Base-by-base conservation (phyloP, 2,797 vertebrate species). In the Pangasius larnaudii region DNA sequence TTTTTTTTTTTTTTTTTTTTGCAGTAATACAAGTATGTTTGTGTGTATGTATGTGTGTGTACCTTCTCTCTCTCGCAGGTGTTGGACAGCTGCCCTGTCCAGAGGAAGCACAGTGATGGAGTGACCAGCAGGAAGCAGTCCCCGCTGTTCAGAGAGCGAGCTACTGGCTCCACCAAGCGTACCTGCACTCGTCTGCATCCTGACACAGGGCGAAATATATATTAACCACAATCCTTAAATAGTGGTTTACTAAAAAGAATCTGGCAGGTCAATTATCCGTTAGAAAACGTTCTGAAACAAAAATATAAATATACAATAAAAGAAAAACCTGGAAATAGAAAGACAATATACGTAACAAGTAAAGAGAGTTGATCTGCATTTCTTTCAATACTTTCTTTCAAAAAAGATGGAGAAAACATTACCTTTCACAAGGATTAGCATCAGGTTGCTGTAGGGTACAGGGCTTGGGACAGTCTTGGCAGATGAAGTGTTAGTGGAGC, bases 351-450 rank as follows among this genome's bases (percentile, higher is more conserved):
- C 30, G 2, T 51, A 10, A 24, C 9, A 75, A 74, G 30, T 46
- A 59, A 61, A 71, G 0, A 71, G 42, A 72, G 19, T 46, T 49
- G 5, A 49, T 16, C 72, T n/a, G 24, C 1, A 5, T 65, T 58
- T 14, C 5, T 81, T 36, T 51, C 77, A 59, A 51, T 10, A 16
- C 78, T 49, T 30, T 36, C 42, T 46, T 46, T 46, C 42, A 39
- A 46, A 46, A 42, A 74, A 56, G 30, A 30, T 16, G 42, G 10
- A 13, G 8, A n/a, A 63, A 13, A 61, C 13, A 11, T 49, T 63
- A 97, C 96, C 96, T 96, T 97, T 97, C 46, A 97, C 87, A 81
- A 94, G 95, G 79, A 97, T 92, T 36, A 97, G 95, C 96, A 97
- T 96, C 75, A 95, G 92, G 88, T 91, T 94, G 89, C 91, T 95